Base-by-base conservation (phyloP, 1,140 invertebrate genomes). In the Halictus rubicundus region DNA sequence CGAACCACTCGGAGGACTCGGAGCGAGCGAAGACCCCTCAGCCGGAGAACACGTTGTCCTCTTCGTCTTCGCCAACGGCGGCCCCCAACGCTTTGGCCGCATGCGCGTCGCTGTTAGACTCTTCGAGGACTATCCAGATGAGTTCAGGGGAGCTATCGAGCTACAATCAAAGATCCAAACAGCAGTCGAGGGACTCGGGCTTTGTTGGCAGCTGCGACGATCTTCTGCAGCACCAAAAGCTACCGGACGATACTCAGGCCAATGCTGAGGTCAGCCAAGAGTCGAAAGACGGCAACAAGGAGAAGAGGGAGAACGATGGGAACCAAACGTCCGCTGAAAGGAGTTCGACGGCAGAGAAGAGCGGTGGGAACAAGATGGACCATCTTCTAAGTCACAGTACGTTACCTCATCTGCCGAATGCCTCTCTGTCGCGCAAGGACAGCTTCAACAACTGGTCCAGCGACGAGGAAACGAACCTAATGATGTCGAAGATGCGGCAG, bases 401-500 rank as follows among this genome's bases (percentile, higher is more conserved):
- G 5, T 60, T 90, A 8, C 90, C 86, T 23, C 87, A 86, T 23
- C 74, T 88, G 27, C 87, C 88, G 42, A 89, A 88, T n/a, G 82
- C 94, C 37, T 94, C 94, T 14, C 89, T 97, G 0, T 95, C 95
- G 7, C 94, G 97, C 42, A 97, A 97, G 91, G 97, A 98, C 90
- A 97, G 97, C 88, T 98, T 98, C 91, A 97, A 98, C 88, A 97
- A 98, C 87, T 98, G 97, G 97, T 97, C 97, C 61, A 98, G 97
- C 0, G 97, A 98, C 88, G 97, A 98, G 90, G 97, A 98, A 92
- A 98, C 97, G 1, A 98, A 98, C 91, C 91, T 98, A 12, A 98
- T 98, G 97, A 98, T 98, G 97, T 97, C 96, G 14, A 98, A 98
- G 93, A 97, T 98, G 96, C 94, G 97, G 6, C 96, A 97, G 83